Conservation (phyloP, 2,113 vertebrate species). For the Dipodomys stephensi region DNA sequence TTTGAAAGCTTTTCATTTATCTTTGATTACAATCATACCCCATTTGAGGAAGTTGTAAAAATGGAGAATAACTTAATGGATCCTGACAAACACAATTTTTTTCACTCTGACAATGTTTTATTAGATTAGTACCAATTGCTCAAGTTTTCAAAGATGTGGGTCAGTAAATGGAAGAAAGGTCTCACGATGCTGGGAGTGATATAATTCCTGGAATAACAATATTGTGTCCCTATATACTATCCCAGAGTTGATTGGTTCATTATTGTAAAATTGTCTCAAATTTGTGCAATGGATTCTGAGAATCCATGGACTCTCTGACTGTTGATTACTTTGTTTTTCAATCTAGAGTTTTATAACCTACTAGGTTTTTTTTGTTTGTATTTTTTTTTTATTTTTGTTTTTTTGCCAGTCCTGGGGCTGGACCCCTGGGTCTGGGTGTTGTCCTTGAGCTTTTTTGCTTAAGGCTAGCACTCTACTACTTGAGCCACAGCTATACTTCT, state of each 20-base stretch:
- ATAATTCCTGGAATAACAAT: not conserved
- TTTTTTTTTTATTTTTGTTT: not conserved
- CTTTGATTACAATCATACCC: conserved; percentile 19
- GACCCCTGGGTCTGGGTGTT: too few species aligned
- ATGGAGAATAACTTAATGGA: conserved; percentile 34
- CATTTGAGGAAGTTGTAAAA: conserved; percentile 49
- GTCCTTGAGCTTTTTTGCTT: too few species aligned
- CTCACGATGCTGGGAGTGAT: not conserved
- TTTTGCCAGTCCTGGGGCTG: not conserved
- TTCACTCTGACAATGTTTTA: not conserved
- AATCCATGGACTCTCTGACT: not conserved
- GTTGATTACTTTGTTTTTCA: not conserved
- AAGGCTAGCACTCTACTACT: too few species aligned
- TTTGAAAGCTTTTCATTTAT: conserved; percentile 43
- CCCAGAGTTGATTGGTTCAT: not conserved
- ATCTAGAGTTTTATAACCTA: not conserved
- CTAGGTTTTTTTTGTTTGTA: not conserved
- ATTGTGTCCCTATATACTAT: not conserved
- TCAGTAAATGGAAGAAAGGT: not conserved
- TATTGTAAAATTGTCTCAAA: not conserved
- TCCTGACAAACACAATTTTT: conserved; percentile 42
- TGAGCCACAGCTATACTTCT: too few species aligned
- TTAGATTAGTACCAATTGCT: conserved; percentile 12
- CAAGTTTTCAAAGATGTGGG: conserved; percentile 45
- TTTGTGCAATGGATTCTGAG: not conserved